Percentiles rank a stretch among this genome's conserved stretches.
These are phyloP conservation scores for Cololabis saira DNA, from an alignment of 2,113 vertebrate genomes.

Conservation along the genomic window DNA sequence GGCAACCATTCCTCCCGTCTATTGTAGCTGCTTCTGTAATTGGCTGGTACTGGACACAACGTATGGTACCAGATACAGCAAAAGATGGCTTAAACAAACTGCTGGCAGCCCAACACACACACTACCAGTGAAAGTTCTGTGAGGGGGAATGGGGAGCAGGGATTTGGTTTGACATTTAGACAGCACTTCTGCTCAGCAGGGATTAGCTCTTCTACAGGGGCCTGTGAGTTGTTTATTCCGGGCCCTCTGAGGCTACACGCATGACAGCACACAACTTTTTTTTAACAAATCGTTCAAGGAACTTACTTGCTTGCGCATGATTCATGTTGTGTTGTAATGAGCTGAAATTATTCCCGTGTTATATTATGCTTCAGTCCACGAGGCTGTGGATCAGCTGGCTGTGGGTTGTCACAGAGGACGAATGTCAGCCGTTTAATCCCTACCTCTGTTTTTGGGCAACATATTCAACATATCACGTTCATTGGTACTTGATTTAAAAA, in stretches of 20 bases:
- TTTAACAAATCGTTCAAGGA: background rate
- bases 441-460: too few relatives aligned
- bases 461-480: too few relatives aligned
- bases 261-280: constrained; percentile 7
- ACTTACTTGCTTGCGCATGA: background rate
- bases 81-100: constrained; percentile 10
- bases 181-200: constrained; percentile 39
- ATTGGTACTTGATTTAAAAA: too few relatives aligned
- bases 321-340: background rate
- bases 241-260: constrained; percentile 8
- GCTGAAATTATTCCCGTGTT: background rate
- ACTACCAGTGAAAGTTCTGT: constrained; percentile 3
- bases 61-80: constrained; percentile 22
- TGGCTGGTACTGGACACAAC: constrained; percentile 49
- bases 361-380: too few relatives aligned
- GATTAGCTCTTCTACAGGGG: constrained; percentile 46
- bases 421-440: too few relatives aligned
- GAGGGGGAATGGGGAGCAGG: constrained; percentile 14
- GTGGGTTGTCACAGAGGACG: too few relatives aligned
- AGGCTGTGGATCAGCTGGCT: too few relatives aligned
- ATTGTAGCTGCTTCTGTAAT: constrained; percentile 44
- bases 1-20: constrained; percentile 28
- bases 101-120: constrained; percentile 21
- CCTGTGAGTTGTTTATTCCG: constrained; percentile 41
- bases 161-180: constrained; percentile 68